Percentiles rank a stretch among this genome's conserved stretches.
These are phyloP conservation scores for Ruditapes philippinarum DNA, from an alignment of 1,140 invertebrate species.

Conservation along the genomic window DNA sequence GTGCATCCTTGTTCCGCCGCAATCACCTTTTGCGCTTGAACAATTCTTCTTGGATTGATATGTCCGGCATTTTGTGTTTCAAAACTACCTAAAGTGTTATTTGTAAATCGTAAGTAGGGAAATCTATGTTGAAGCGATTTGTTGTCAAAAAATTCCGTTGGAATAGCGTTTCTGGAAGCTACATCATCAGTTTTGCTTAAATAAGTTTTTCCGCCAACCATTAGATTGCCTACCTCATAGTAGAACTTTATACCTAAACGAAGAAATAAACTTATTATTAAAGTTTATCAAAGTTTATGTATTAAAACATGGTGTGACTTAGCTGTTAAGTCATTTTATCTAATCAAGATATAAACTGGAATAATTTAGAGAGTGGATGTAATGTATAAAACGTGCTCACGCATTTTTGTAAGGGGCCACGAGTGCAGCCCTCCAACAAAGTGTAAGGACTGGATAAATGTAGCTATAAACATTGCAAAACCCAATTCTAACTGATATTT, in stretches of 20 bases:
- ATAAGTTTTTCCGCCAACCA: constrained; percentile 48
- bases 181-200: neutral
- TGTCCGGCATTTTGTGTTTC: constrained; percentile 65
- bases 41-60: constrained; percentile 72
- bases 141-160: neutral
- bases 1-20: constrained; percentile 58
- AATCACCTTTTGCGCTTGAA: constrained; percentile 61
- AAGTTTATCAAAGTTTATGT: too few species aligned
- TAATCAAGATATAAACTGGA: too few species aligned
- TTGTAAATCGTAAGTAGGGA: constrained; percentile 63
- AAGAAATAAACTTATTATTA: neutral
- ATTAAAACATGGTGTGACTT: too few species aligned
- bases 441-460: too few species aligned
- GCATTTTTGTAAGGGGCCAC: too few species aligned
- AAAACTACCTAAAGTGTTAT: constrained; percentile 35
- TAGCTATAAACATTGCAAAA: too few species aligned
- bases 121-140: constrained; percentile 30
- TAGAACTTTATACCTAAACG: constrained; percentile 74
- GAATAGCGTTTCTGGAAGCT: neutral
- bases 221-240: constrained; percentile 70
- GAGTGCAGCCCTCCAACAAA: too few species aligned
- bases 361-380: too few species aligned
- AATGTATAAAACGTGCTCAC: too few species aligned
- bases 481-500: too few species aligned
- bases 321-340: too few species aligned